These are phyloP conservation scores for Graptemys geographica DNA, from an alignment of 2,797 vertebrate species.

Conservation along the genomic window DNA sequence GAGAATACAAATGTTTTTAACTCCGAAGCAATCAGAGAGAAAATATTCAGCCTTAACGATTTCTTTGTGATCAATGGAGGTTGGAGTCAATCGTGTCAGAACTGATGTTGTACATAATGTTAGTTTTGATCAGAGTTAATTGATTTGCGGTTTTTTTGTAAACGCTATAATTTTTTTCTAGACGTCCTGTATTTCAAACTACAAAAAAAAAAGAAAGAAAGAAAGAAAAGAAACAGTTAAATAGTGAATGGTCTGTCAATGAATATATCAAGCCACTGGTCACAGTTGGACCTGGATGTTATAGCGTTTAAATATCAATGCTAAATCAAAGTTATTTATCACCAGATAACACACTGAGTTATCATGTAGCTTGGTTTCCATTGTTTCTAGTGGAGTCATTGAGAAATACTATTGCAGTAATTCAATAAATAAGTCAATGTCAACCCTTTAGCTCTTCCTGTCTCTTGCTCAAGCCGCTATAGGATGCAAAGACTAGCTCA, in stretches of 20 bases:
- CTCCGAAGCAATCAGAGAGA: neutral
- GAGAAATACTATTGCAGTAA: neutral
- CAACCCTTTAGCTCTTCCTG: neutral
- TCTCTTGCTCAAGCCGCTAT: neutral
- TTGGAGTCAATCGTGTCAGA: neutral
- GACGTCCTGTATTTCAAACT: neutral
- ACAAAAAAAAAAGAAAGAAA: neutral
- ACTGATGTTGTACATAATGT: neutral
- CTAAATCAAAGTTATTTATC: neutral
- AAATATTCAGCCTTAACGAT: neutral
- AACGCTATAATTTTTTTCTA: neutral
- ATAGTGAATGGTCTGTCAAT: neutral
- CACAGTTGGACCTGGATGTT: neutral
- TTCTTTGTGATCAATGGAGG: neutral
- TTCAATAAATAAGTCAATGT: neutral
- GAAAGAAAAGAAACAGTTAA: neutral
- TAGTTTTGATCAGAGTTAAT: neutral
- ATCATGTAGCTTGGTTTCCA: neutral
- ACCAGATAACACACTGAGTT: neutral
- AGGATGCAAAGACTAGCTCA: accelerated
- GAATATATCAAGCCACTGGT: neutral
- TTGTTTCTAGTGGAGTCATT: neutral
- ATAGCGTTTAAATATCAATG: neutral
- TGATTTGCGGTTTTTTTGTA: neutral
- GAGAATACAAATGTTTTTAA: neutral